These are phyloP conservation scores for Mastigias papua DNA, from an alignment of 30 jellyfish, hydroid and myxozoan genomes.

Conservation along the genomic window DNA sequence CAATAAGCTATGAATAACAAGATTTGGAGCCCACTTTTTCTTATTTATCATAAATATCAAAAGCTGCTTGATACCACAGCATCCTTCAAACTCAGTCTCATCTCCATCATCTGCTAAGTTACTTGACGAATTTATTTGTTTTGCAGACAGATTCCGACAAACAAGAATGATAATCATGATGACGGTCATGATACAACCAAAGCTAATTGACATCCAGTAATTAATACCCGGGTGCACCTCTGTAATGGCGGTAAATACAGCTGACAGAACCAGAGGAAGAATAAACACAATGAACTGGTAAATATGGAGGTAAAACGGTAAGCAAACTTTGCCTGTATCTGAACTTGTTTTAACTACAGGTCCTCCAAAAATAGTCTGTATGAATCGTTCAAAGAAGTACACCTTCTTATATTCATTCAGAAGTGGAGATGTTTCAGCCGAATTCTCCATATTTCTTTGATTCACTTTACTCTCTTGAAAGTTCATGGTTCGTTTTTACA, in stretches of 20 bases:
- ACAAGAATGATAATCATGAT: constrained; percentile 25
- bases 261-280: constrained; percentile 61
- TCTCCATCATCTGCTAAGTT: not conserved
- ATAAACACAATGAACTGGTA: constrained; percentile 53
- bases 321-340: not conserved
- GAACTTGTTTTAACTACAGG: constrained; percentile 14
- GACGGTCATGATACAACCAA: constrained; percentile 46
- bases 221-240: constrained; percentile 36
- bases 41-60: constrained; percentile 41
- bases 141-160: not conserved
- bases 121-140: not conserved
- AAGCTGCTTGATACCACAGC: constrained; percentile 6
- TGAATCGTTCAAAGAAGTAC: constrained; percentile 46
- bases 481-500: not conserved
- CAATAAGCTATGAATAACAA: constrained; percentile 53
- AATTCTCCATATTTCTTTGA: constrained; percentile 51
- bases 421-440: constrained; percentile 75
- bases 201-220: constrained; percentile 15
- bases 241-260: constrained; percentile 42
- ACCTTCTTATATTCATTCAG: constrained; percentile 69
- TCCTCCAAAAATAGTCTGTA: constrained; percentile 84
- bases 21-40: constrained; percentile 37
- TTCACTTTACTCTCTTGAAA: not conserved
- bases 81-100: constrained; percentile 60
- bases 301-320: constrained; percentile 58